Base-by-base conservation (phyloP, 2,113 vertebrate species). In the Forbesichthys papilliferus region DNA sequence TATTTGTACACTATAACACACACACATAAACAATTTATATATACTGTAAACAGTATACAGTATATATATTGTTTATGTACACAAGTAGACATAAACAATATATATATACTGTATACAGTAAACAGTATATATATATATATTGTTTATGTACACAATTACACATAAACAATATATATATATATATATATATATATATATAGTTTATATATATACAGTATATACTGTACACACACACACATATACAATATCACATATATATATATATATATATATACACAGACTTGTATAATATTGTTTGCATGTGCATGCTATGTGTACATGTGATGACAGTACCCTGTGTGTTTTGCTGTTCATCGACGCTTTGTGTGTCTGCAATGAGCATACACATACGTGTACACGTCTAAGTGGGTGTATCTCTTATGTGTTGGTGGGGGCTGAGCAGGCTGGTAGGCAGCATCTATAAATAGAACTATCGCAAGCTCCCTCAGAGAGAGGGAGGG, bases 381-480 rank as follows among this genome's bases (percentile, higher is more conserved):
- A 11, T 42, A 1, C 36, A 7, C 36, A 7, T 81, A 78, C 51
- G 62, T 33, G 34, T 61, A 10, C 18, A 10, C 13, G 55, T 74
- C 14, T 80, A 68, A 60, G 82, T 85, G 82, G 74, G 84, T 82
- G 78, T 83, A 74, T 75, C 68, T 80, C 76, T 83, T n/a, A 11
- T 60, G 11, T 42, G 82, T 84, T 66, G 76, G 77, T 69, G 70
- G 75, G 78, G 69, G 73, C 61, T 76, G 81, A 82, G 75, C 73
- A 73, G 66, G 76, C 65, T 57, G 66, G 61, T 74, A 71, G 54
- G 61, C 48, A 18, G 61, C 48, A 18, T 77, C 86, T 86, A 88
- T 78, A 87, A 87, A 88, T 87, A 90, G 88, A 79, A 75, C 16
- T 56, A 76, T 86, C 77, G 78, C 68, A 65, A 73, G 75, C 67